Evolutionary conservation across 2,113 vertebrate species (phyloP).

Genomic region (Pteronura brasiliensis): DNA sequence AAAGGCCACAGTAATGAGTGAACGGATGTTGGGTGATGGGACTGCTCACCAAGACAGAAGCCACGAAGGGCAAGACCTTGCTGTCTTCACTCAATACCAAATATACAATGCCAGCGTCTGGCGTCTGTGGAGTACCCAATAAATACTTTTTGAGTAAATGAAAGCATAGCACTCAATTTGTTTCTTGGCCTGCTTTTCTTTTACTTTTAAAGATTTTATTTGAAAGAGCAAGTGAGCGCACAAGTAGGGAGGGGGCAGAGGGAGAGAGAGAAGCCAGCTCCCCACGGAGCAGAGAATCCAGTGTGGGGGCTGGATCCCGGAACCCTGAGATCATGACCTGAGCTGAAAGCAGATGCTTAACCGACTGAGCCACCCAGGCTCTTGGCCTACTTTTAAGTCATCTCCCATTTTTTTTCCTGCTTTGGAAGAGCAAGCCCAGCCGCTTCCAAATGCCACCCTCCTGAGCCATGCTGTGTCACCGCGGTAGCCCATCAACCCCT

Average conservation of each 20-base stretch:
- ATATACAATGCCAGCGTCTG: not conserved
- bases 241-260: not conserved
- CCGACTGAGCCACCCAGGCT: not conserved
- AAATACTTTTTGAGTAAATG: not conserved
- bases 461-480: fast-evolving
- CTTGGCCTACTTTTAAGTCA: not conserved
- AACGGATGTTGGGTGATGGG: not conserved
- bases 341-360: not conserved
- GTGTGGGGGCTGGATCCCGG: not conserved
- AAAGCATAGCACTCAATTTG: not conserved
- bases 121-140: not conserved
- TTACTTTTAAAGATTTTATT: not conserved
- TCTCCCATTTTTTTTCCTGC: not conserved
- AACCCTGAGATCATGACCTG: not conserved
- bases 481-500: fast-evolving
- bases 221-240: not conserved
- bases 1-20: not conserved
- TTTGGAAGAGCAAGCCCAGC: not conserved
- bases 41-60: not conserved
- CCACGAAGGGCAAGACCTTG: not conserved
- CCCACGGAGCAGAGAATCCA: not conserved
- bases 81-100: not conserved
- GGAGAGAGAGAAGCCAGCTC: not conserved
- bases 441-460: not conserved
- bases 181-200: not conserved